Evolutionary conservation across 2,888 invertebrate species (phyloP), one percentile per base, ranked within the genome.

Genomic region (Caprella mutica): DNA sequence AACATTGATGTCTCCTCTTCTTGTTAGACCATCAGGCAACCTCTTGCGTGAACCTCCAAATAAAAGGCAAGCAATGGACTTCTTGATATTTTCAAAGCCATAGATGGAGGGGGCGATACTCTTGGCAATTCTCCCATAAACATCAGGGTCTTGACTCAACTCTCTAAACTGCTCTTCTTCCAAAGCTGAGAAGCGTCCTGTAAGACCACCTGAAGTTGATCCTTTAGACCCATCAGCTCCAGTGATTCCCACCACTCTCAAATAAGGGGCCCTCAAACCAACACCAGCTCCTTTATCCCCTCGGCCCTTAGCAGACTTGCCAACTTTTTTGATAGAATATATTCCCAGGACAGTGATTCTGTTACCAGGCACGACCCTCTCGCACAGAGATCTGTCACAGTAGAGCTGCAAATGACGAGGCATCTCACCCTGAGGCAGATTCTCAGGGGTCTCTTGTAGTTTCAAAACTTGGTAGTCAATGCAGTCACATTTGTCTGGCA

Each of bases 381-480:
- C 98, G 71, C 96, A 94, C 56, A 98, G 76, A 71, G 84, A 84
- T 56, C 78, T 81, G 70, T 98, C 98, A 69, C 88, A 88, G 72
- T 90, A 99, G 5, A 99, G 77, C 66, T 90, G 87, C 68, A 98
- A 76, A 73, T 98, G 97, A 0, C 98, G 80, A 0, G 98, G 97
- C 79, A 98, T 88, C 77, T 99, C 98, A 44, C 98, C 97, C 70
- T 96, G 93, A 0, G 93, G 93, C 58, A 91, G 85, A 65, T 81
- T 83, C 72, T 98, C 97, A 0, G 94, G 93, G 21, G 90, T 76
- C 74, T 98, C 98, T 79, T 98, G 97, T 12, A 97, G 74, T 73
- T 96, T 99, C n/a, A 98, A 73, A 0, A 88, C 84, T 81, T 99
- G 98, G 71, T 91, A 99, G 75, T 99, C 97, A 24, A 97, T 89